A percentile compares a stretch with the other conserved stretches of the same genome.
These are phyloP conservation scores for Corydoras maculifer DNA, from an alignment of 2,113 vertebrate species.

Conservation along the genomic window DNA sequence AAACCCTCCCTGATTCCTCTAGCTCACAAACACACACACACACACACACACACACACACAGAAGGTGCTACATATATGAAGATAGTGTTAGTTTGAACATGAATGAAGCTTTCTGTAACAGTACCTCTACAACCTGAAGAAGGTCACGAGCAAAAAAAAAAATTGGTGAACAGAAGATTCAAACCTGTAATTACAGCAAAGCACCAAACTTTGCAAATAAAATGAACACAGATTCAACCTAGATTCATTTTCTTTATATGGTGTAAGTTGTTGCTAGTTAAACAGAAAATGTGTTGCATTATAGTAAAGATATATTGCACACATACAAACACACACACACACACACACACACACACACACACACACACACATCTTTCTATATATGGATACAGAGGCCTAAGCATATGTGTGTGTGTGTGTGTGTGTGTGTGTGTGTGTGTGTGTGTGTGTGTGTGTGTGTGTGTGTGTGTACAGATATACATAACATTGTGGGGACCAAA, in stretches of 20 bases:
- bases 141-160: too few relatives aligned
- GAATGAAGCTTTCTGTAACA: constrained; percentile 1
- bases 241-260: neutral
- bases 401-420: neutral
- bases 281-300: too few relatives aligned
- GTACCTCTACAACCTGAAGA: neutral
- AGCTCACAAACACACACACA: constrained; percentile 19
- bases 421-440: neutral
- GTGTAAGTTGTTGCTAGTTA: neutral
- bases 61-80: constrained; percentile 48
- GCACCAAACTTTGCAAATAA: too few relatives aligned
- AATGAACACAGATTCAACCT: too few relatives aligned
- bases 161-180: too few relatives aligned
- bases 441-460: neutral
- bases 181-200: too few relatives aligned
- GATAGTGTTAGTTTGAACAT: constrained; percentile 35
- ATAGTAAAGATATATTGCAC: neutral
- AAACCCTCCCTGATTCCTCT: constrained; percentile 58
- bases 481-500: too few relatives aligned
- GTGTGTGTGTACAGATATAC: neutral
- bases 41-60: constrained; percentile 1
- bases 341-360: constrained; percentile 3
- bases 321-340: neutral
- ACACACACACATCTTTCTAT: neutral
- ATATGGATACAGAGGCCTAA: neutral